phyloP scores from a whole-genome alignment of 2,888 invertebrate species.

The Lepidocyrtinus sp. region DNA sequence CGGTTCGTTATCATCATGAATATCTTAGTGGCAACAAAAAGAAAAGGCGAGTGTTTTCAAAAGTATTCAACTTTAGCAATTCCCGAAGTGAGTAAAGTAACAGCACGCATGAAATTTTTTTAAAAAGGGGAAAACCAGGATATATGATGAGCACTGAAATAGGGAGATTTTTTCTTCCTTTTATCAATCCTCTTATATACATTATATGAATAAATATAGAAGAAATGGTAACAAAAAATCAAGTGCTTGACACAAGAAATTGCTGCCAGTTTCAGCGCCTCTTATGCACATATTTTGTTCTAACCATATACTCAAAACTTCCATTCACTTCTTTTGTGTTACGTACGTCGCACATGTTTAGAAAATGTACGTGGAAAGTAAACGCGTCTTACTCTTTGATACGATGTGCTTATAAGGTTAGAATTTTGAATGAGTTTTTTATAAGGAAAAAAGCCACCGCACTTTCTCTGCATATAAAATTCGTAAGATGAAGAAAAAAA shows the following conservation, averaged over 20 bases:
- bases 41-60: conserved; percentile 12
- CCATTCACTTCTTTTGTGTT: too few relatives aligned
- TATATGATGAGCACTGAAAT: conserved; percentile 50
- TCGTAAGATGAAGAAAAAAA: conserved; percentile 44
- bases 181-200: conserved; percentile 35
- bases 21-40: conserved; percentile 29
- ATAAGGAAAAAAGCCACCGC: conserved; percentile 55
- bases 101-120: conserved; percentile 49
- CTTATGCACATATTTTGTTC: conserved; percentile 62
- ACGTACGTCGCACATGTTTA: too few relatives aligned
- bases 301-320: too few relatives aligned
- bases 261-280: conserved; percentile 63
- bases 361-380: conserved; percentile 37
- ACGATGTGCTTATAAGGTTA: conserved; percentile 37
- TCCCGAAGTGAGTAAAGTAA: not conserved
- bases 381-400: conserved; percentile 30
- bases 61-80: conserved; percentile 21
- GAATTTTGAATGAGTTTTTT: conserved; percentile 27
- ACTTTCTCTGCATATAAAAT: conserved; percentile 25
- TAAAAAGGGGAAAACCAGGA: conserved; percentile 50
- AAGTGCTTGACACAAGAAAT: conserved; percentile 18
- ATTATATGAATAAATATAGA: not conserved
- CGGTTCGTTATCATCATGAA: conserved; percentile 23
- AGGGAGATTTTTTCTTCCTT: conserved; percentile 35
- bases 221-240: conserved; percentile 42